Conservation (phyloP, 2,888 invertebrate species). For the Norana najaformis region DNA sequence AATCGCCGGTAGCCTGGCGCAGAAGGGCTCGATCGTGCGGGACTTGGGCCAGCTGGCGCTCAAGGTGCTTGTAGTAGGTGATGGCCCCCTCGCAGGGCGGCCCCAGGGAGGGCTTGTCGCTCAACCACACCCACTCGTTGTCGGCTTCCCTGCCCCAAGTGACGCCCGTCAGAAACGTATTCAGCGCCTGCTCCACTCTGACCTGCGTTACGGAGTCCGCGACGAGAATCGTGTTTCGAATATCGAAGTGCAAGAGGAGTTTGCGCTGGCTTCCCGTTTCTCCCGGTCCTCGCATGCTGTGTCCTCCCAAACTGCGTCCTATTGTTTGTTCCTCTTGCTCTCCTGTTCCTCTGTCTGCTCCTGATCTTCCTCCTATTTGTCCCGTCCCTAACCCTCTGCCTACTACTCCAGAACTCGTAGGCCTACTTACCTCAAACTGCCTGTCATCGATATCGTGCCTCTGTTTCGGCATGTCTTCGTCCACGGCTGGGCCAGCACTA, state of each 20-base stretch:
- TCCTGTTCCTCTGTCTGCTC: not conserved
- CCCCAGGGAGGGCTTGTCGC: conserved; percentile 51
- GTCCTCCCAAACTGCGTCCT: not conserved
- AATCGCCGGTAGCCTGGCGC: conserved; percentile 56
- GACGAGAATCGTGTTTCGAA: conserved; percentile 60
- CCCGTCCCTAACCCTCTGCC: not conserved
- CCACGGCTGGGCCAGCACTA: not conserved
- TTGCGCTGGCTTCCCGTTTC: conserved; percentile 44
- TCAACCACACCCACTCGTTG: conserved; percentile 54
- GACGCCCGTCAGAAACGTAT: conserved; percentile 60
- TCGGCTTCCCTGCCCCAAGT: conserved; percentile 56
- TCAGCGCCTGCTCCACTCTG: conserved; percentile 59
- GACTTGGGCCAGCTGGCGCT: conserved; percentile 53
- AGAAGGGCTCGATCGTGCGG: conserved; percentile 54
- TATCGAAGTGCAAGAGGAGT: conserved; percentile 60
- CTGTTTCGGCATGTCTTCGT: not conserved
- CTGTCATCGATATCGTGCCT: not conserved
- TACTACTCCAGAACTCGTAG: conserved; percentile 1
- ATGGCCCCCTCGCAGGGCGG: conserved; percentile 46
- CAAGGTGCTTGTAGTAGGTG: conserved; percentile 60
- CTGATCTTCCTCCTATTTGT: not conserved
- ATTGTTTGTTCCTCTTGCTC: not conserved
- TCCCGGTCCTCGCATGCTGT: not conserved
- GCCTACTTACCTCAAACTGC: not conserved
- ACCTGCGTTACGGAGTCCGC: conserved; percentile 59